Conservation (phyloP, 1,140 invertebrate species). For the Nasonia longicornis region DNA sequence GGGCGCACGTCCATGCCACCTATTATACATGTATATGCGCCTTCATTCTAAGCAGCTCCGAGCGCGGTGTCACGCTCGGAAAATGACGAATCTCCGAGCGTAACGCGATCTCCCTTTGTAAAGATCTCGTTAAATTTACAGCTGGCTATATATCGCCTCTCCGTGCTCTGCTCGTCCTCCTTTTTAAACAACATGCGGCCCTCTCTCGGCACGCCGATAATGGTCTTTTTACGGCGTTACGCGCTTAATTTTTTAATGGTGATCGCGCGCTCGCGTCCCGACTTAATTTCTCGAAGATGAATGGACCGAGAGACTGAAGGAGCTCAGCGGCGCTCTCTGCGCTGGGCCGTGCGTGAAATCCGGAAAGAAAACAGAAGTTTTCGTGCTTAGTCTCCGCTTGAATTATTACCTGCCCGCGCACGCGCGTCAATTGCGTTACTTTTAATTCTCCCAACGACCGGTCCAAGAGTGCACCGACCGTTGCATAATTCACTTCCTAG, state of each 20-base stretch:
- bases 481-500: neutral
- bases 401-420: neutral
- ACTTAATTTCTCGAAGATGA: conserved; percentile 38
- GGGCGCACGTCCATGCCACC: neutral
- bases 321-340: neutral
- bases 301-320: conserved; percentile 7
- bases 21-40: neutral
- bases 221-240: conserved; percentile 42
- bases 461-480: too few species aligned
- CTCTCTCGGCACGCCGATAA: conserved; percentile 22
- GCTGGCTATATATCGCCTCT: conserved; percentile 29
- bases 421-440: neutral
- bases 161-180: conserved; percentile 5
- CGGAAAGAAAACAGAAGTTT: conserved; percentile 13
- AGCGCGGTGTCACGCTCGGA: conserved; percentile 8
- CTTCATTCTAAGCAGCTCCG: neutral
- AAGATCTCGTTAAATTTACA: conserved; percentile 45
- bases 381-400: too few species aligned
- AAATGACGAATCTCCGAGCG: conserved; percentile 21
- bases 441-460: conserved; percentile 6
- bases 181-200: conserved; percentile 24
- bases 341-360: conserved; percentile 23
- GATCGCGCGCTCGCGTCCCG: conserved; percentile 6
- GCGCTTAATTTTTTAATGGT: conserved; percentile 44
- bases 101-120: conserved; percentile 40